Evolutionary conservation across 92 coral and sea anemone genomes (phyloP).

Genomic region (Hydrozoanthus gracilis): DNA sequence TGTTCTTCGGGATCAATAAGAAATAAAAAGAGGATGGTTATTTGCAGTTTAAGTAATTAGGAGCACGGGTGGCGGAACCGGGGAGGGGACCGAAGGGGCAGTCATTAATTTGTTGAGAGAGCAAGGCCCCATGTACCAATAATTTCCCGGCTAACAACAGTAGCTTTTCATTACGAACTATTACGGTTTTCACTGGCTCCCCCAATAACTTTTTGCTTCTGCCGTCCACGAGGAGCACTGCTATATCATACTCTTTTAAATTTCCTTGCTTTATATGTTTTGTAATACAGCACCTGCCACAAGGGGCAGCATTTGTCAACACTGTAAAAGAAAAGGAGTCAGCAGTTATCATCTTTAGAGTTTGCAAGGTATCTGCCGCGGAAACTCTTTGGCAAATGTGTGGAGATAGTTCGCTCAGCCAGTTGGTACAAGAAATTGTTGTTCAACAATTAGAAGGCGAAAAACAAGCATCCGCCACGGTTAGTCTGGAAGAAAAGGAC

Average conservation of each 20-base stretch:
- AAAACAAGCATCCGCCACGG: background rate
- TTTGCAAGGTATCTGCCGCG: constrained; percentile 35
- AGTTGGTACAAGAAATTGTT: constrained; percentile 33
- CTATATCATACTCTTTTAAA: background rate
- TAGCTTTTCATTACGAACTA: background rate
- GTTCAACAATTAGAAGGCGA: constrained; percentile 1
- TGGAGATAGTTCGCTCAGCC: constrained; percentile 4
- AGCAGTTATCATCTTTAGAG: constrained; percentile 1
- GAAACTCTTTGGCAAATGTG: constrained; percentile 26
- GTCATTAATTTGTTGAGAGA: background rate
- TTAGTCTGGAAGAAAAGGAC: background rate
- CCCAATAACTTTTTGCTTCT: background rate
- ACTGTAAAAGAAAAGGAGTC: background rate
- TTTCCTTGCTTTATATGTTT: background rate
- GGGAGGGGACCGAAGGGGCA: constrained; percentile 1
- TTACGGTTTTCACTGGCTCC: background rate
- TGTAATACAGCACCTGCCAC: constrained; percentile 20
- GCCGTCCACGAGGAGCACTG: background rate
- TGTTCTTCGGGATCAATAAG: background rate
- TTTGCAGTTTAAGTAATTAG: background rate
- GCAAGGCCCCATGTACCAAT: background rate
- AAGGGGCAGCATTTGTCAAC: constrained; percentile 35
- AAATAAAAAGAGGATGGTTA: background rate
- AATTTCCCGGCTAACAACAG: background rate
- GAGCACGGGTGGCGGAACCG: background rate